phyloP scores from a whole-genome alignment of 2,888 invertebrate genomes.

The Dichetophora obliterata region DNA sequence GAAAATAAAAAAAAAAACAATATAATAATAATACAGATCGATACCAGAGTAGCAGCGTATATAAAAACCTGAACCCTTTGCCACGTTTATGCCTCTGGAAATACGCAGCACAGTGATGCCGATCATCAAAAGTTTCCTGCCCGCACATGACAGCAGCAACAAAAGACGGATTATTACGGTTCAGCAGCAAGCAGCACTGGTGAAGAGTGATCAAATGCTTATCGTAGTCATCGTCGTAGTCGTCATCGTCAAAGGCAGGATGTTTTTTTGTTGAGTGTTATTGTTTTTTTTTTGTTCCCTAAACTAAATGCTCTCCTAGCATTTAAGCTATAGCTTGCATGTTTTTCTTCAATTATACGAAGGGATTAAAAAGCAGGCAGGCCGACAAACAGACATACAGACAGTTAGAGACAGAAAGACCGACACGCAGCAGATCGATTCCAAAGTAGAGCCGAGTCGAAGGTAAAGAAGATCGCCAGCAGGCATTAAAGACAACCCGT shows the following conservation, averaged over 20 bases:
- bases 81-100: constrained; percentile 22
- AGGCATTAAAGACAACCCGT: constrained; percentile 5
- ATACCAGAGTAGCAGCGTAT: background rate
- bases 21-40: background rate
- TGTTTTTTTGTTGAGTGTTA: background rate
- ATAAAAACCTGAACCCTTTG: constrained; percentile 11
- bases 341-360: constrained; percentile 35
- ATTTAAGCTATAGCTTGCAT: constrained; percentile 20
- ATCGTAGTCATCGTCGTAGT: constrained; percentile 23
- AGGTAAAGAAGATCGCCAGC: background rate
- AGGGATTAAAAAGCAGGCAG: constrained; percentile 23
- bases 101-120: constrained; percentile 10
- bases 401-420: constrained; percentile 13
- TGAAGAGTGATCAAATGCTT: constrained; percentile 8
- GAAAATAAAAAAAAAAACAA: background rate
- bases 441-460: constrained; percentile 21
- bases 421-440: constrained; percentile 22
- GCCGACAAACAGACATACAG: background rate
- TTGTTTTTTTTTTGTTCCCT: background rate
- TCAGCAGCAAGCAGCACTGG: constrained; percentile 16
- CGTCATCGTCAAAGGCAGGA: constrained; percentile 1
- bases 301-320: constrained; percentile 3
- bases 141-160: constrained; percentile 27
- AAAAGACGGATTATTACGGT: constrained; percentile 36
- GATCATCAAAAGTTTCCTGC: background rate